Conservation (phyloP, 2,888 invertebrate species). For the Plagodis dolabraria region DNA sequence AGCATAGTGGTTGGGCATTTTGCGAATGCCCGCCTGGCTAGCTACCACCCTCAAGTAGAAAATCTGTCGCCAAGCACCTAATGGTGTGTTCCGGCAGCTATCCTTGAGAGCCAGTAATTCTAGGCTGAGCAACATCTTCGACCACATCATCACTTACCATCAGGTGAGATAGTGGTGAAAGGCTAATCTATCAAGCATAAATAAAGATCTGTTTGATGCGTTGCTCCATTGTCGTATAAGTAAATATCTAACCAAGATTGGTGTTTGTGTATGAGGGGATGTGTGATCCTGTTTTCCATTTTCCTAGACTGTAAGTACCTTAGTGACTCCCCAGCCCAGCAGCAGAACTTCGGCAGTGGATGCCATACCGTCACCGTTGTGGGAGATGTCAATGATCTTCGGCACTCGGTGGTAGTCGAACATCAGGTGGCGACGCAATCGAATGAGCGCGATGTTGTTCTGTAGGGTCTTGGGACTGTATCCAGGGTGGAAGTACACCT, state of each 20-base stretch:
- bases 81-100: too few relatives aligned
- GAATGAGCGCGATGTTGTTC: slow-evolving; percentile 69
- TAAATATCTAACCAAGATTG: neutral
- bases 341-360: slow-evolving; percentile 64
- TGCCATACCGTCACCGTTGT: slow-evolving; percentile 43
- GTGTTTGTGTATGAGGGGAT: too few relatives aligned
- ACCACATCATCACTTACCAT: too few relatives aligned
- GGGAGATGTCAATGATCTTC: slow-evolving; percentile 61
- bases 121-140: too few relatives aligned
- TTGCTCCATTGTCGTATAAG: neutral
- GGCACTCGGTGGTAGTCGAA: slow-evolving; percentile 62
- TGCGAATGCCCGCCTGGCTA: too few relatives aligned
- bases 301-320: slow-evolving; percentile 50
- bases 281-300: too few relatives aligned
- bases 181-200: too few relatives aligned
- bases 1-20: too few relatives aligned
- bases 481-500: slow-evolving; percentile 77
- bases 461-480: slow-evolving; percentile 66
- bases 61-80: too few relatives aligned
- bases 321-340: slow-evolving; percentile 75
- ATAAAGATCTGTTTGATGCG: neutral
- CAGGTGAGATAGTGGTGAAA: too few relatives aligned
- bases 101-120: too few relatives aligned
- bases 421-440: slow-evolving; percentile 58
- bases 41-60: too few relatives aligned